These are phyloP conservation scores for Volucella zonaria DNA, from an alignment of 2,888 invertebrate species.

Conservation along the genomic window DNA sequence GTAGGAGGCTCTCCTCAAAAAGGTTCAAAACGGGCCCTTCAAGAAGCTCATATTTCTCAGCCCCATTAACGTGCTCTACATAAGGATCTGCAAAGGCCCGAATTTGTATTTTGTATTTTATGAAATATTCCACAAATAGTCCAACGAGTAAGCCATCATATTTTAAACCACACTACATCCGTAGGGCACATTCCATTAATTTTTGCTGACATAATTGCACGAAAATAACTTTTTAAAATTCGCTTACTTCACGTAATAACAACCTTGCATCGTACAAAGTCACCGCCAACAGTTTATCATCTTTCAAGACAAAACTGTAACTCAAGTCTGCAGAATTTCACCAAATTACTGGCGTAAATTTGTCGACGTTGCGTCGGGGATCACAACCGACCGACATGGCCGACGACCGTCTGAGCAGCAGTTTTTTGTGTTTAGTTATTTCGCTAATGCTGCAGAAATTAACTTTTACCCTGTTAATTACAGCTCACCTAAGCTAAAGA, in stretches of 20 bases:
- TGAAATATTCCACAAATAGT: too few species aligned
- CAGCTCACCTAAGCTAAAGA: conserved; percentile 13
- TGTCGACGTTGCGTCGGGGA: not conserved
- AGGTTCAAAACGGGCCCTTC: too few species aligned
- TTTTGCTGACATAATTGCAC: conserved; percentile 3
- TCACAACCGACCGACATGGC: not conserved
- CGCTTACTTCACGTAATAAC: not conserved
- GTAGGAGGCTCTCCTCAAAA: too few species aligned
- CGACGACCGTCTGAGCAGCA: too few species aligned
- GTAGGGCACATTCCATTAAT: not conserved
- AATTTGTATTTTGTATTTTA: too few species aligned
- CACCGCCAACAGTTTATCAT: conserved; percentile 12
- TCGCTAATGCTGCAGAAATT: conserved; percentile 29
- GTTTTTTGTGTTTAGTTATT: not conserved
- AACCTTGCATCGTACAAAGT: not conserved
- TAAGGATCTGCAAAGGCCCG: too few species aligned
- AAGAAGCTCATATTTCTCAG: too few species aligned
- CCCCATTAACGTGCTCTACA: too few species aligned
- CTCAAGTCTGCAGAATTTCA: conserved; percentile 17
- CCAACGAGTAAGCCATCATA: too few species aligned
- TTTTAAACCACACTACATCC: too few species aligned
- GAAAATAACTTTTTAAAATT: conserved; percentile 13
- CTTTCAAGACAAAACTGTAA: not conserved
- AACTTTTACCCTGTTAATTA: conserved; percentile 31
- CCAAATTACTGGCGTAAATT: conserved; percentile 24